Evolutionary conservation across 2,888 invertebrate genomes (phyloP), one percentile per base, ranked within the genome.

Genomic region (Epiblema foenella): DNA sequence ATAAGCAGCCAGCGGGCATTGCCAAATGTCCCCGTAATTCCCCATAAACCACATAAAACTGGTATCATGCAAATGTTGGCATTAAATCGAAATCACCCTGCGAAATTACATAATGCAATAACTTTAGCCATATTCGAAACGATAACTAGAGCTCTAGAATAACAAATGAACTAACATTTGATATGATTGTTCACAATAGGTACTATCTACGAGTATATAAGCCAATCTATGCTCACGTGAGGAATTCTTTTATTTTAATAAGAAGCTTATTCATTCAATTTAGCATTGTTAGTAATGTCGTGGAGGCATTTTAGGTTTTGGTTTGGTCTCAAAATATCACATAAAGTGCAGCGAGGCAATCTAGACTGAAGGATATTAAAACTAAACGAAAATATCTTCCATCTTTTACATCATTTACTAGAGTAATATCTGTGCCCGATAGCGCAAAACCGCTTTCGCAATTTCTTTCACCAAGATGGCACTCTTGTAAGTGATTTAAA

Each of bases 1-100:
- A 69, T 64, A 69, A 69, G 69, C 51, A 64, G 64, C 64, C 69
- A 64, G 52, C 59, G 59, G 18, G 11, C 24, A 54, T 52, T 65
- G 69, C 69, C 69, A 70, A 70, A 65, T 65, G 42, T 64, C 58
- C 42, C 63, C 63, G 46, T 68, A 69, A 49, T 58, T 33, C 57
- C 54, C 65, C 54, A 70, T 70, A 70, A 59, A 65, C 42, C 17
- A 59, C 57, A 59, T 59, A 70, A 64, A 59, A 65, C 65, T 65
- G 59, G 59, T 54, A 65, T 59, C 65, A 70, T 51, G 65, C 65
- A 64, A 64, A 69, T 58, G 18, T 9, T 29, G 18, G 10, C 33
- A 60, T 63, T 51, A 63, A 51, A 63, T 63, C 37, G 51, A n/a
- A 33, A 63, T 62, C 12, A 37, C 18, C 63, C 51, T 18, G 24